These are phyloP conservation scores for Byasa hedistus DNA, from an alignment of 2,888 invertebrate genomes.

Conservation along the genomic window DNA sequence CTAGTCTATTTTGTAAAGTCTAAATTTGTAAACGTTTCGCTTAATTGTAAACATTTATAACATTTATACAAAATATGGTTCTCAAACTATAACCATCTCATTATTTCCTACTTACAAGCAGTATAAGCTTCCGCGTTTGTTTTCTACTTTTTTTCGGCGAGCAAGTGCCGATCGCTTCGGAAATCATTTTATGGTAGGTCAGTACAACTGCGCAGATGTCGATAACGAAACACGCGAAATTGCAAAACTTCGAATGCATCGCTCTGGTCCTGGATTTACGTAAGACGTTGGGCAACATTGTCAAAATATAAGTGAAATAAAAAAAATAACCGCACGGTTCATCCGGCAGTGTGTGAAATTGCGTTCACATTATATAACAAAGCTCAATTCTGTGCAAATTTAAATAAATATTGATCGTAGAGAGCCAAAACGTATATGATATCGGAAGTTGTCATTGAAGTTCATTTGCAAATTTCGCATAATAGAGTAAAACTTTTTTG, in stretches of 20 bases:
- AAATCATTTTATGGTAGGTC: constrained; percentile 43
- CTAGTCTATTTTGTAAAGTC: no score
- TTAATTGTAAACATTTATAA: no score
- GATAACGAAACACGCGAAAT: constrained; percentile 64
- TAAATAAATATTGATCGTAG: no score
- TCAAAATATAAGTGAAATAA: constrained; percentile 63
- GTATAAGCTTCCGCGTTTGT: constrained; percentile 1
- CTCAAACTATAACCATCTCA: no score
- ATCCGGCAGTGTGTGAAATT: constrained; percentile 58
- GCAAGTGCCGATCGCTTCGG: constrained; percentile 6
- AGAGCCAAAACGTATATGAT: no score
- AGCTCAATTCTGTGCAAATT: constrained; percentile 46
- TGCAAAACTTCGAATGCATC: constrained; percentile 62
- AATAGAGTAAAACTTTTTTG: no score
- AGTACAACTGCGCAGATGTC: constrained; percentile 53
- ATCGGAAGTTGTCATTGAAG: no score
- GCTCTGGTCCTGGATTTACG: constrained; percentile 71
- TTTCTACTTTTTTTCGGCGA: constrained; percentile 15
- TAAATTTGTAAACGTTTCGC: no score
- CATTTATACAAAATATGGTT: no score
- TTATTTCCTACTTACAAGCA: not conserved
- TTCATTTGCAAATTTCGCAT: no score
- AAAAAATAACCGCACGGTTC: constrained; percentile 48
- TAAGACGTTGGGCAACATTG: constrained; percentile 68
- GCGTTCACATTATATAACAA: constrained; percentile 55